phyloP scores from a whole-genome alignment of 2,888 invertebrate genomes.

The Apoda limacodes region DNA sequence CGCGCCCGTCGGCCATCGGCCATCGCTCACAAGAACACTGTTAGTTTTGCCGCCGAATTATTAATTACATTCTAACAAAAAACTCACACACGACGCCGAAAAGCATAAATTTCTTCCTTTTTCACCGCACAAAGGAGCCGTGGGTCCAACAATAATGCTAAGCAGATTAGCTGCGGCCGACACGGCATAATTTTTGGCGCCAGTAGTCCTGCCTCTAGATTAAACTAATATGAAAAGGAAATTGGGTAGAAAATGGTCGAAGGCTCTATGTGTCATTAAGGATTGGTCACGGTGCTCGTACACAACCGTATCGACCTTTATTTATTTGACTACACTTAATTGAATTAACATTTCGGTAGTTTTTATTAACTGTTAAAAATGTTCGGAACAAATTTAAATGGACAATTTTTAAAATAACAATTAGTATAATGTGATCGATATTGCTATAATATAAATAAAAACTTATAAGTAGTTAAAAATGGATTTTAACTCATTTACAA shows the following conservation, averaged over 20 bases:
- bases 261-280: slow-evolving; percentile 66
- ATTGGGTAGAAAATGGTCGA: slow-evolving; percentile 68
- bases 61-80: slow-evolving; percentile 70
- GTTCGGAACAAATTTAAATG: slow-evolving; percentile 53
- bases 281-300: slow-evolving; percentile 54
- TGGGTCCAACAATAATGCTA: slow-evolving; percentile 57
- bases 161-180: slow-evolving; percentile 63
- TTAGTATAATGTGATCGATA: slow-evolving; percentile 51
- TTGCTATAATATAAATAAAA: slow-evolving; percentile 41
- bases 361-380: slow-evolving; percentile 59
- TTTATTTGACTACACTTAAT: slow-evolving; percentile 65
- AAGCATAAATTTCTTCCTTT: slow-evolving; percentile 70
- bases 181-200: slow-evolving; percentile 69
- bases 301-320: slow-evolving; percentile 46
- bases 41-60: slow-evolving; percentile 72
- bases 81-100: slow-evolving; percentile 66
- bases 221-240: slow-evolving; percentile 71
- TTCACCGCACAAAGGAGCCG: slow-evolving; percentile 65
- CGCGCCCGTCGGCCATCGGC: slow-evolving; percentile 24
- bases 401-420: slow-evolving; percentile 53
- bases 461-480: too few species aligned
- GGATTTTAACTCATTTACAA: too few species aligned
- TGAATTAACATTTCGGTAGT: slow-evolving; percentile 62
- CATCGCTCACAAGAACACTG: slow-evolving; percentile 54
- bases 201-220: slow-evolving; percentile 67